Base-by-base conservation (phyloP, 2,888 invertebrate species). In the Leptura quadrifasciata region DNA sequence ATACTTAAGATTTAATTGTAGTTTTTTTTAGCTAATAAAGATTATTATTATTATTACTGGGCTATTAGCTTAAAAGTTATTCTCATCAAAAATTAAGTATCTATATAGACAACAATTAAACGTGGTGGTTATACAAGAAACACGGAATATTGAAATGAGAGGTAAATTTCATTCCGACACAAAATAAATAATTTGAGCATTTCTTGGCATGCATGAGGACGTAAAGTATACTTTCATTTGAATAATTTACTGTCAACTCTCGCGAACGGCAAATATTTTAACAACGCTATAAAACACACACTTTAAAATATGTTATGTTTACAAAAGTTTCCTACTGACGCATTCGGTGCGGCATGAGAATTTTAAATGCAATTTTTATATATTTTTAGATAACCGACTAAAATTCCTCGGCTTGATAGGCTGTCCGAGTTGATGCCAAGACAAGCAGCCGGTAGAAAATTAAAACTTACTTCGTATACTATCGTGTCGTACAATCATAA, bases 191-290 rank as follows among this genome's bases (percentile, higher is more conserved):
- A 55, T 57, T 55, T 17, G 27, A 31, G 55, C 27, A 57, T 27
- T 68, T 35, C 27, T 57, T 68, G 68, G 68, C 68, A 57, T 20
- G 55, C 35, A 18, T 18, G 8, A 27, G n/a, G 31, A 58, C 54
- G 58, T 55, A 68, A 68, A 68, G n/a, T 27, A 58, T 39, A 69
- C n/a, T 54, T 39, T 69, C 18, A 20, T 57, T 69, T 58, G 21
- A 69, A 69, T 58, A 69, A 39, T 58, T 69, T 58, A 58, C 39
- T 69, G 69, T 58, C 69, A 58, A 57, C 27, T 68, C 39, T n/a
- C 0, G 55, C 27, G 20, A 12, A 58, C 54, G 68, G 68, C 21
- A 57, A 68, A 55, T 68, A 55, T 60, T 68, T 68, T 55, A 65
- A 39, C 55, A 57, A 68, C 54, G 20, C 31, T 35, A 55, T 55